A percentile compares a stretch with the other conserved stretches of the same genome.
Conservation (phyloP, 2,113 vertebrate species). For the Chlorodrepanis virens region DNA sequence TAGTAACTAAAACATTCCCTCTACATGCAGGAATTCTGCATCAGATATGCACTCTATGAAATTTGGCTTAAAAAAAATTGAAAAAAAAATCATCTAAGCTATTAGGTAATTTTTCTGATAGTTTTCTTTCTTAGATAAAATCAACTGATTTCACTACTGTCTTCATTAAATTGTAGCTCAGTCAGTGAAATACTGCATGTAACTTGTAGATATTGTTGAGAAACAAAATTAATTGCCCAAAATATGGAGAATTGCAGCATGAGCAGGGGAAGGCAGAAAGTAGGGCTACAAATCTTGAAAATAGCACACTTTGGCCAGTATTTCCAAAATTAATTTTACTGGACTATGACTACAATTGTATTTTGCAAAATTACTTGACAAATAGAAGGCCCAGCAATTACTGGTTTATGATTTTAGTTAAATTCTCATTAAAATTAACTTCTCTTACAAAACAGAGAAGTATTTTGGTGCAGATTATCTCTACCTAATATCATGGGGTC, state of each 20-base stretch:
- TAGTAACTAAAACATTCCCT: not conserved
- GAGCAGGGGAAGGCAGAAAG: not conserved
- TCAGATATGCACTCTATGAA: not conserved
- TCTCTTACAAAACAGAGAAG: not conserved
- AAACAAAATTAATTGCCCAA: not conserved
- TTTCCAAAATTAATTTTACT: not conserved
- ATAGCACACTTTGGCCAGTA: not conserved
- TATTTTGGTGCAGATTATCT: not conserved
- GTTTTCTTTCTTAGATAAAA: not conserved
- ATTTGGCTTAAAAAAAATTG: not conserved
- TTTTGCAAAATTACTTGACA: not conserved
- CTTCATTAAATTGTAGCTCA: not conserved
- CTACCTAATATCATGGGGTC: not conserved
- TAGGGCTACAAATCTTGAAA: not conserved
- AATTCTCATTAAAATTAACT: not conserved
- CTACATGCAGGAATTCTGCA: not conserved
- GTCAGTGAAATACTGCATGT: not conserved
- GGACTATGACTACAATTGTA: not conserved
- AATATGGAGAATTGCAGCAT: not conserved
- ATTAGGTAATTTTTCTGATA: not conserved
- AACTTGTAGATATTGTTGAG: not conserved
- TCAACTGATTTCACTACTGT: not conserved
- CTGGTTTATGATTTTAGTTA: not conserved
- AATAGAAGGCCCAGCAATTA: not conserved
- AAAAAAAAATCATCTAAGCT: not conserved